A percentile compares a stretch with the other conserved stretches of the same genome.
These are phyloP conservation scores for Pseudomyrmex sp. DNA, from an alignment of 1,140 invertebrate genomes.

Conservation along the genomic window DNA sequence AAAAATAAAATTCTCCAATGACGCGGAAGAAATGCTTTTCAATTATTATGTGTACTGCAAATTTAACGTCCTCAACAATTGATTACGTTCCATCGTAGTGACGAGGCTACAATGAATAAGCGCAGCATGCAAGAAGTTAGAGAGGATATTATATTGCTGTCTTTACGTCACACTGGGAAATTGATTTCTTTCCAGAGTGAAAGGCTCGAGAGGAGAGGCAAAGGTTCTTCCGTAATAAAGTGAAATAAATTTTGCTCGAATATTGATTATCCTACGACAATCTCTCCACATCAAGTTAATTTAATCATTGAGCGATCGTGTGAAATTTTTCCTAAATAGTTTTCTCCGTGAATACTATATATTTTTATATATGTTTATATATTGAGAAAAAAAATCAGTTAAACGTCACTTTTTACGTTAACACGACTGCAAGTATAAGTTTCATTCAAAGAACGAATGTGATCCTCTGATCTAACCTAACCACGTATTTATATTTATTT, in stretches of 20 bases:
- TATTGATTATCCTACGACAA: constrained; percentile 7
- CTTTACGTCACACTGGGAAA: constrained; percentile 57
- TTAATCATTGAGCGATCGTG: neutral
- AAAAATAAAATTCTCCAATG: neutral
- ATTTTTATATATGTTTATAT: neutral
- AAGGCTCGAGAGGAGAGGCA: constrained; percentile 15
- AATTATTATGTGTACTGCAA: constrained; percentile 4
- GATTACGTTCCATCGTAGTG: neutral
- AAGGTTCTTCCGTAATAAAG: constrained; percentile 41
- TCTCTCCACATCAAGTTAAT: neutral
- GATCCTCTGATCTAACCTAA: no score
- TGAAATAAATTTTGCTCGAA: constrained; percentile 24
- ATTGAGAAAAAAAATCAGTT: no score
- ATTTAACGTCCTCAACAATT: neutral
- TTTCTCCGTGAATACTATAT: neutral
- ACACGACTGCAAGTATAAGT: no score
- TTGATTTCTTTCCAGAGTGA: constrained; percentile 51
- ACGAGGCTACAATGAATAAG: constrained; percentile 34
- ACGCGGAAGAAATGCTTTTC: neutral
- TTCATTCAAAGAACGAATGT: no score
- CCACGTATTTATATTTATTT: no score
- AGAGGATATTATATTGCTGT: constrained; percentile 48
- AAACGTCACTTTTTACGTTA: no score
- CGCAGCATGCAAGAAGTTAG: constrained; percentile 1
- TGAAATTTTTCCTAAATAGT: neutral